Evolutionary conservation across 2,113 vertebrate genomes (phyloP), one percentile per base, ranked within the genome.

Genomic region (Alouatta palliata): DNA sequence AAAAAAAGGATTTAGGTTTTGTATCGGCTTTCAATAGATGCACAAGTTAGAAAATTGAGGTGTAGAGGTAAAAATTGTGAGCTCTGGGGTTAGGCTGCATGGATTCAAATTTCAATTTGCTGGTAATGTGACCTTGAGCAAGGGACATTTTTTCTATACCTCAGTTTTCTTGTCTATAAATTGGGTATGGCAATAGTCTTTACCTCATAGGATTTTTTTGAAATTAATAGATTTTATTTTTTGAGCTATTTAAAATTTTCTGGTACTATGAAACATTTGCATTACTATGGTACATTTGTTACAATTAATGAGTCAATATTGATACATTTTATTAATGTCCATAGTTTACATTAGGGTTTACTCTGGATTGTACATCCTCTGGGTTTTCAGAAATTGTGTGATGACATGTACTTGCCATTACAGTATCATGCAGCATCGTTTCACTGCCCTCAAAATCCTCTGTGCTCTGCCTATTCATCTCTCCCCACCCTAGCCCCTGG

Each of bases 131-230:
- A n/a, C 9, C 16, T 47, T 68, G 27, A 68, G 75, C 23, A 91
- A 76, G 66, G n/a, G 76, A 45, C 23, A 47, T 80, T 87, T 87
- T 85, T 14, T 91, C 13, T 75, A 0, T 73, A 56, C 79, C 21
- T 93, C 70, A 68, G 52, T 81, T 87, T 95, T n/a, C 30, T 94
- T 45, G 82, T 84, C 8, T 80, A 79, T 71, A 66, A 81, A 87
- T 82, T 54, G 43, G 71, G 20, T 37, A 64, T 58, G 14, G 11
- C 88, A 6, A 54, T 76, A 40, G 12, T 75, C 20, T 70, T 35
- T 70, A 54, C 40, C 3, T 84, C 32, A 43, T 23, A 81, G 17
- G 4, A 21, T 86, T 82, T 52, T 9, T 6, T 5, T 47, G 21
- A 75, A 58, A 68, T 19, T 8, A 75, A 47, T 56, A 77, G 8